Evolutionary conservation across 2,113 vertebrate genomes (phyloP), one percentile per base, ranked within the genome.

Genomic region (Sceloporus undulatus): DNA sequence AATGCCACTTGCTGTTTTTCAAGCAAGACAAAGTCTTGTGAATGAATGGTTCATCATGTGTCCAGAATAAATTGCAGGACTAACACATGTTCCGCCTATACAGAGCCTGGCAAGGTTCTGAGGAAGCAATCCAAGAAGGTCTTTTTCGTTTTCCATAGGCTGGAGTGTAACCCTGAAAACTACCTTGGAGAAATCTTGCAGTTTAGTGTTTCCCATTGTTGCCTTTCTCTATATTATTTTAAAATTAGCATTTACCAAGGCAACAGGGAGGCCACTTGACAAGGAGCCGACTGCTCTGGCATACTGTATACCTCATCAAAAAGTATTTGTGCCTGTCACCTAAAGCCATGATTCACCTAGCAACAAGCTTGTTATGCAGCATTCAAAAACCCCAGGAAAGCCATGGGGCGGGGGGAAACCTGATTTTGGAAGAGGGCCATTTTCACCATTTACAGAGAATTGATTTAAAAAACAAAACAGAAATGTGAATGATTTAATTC

Each of bases 281-380:
- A 1, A 9, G 76, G 75, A 68, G 0, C 13, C 5, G 54, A 18
- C 0, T 0, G 1, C 0, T 16, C 1, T 3, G 8, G 85, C 56
- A 84, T 92, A 59, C 70, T 82, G 79, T 48, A 87, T 80, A 2
- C 0, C 0, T 8, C 73, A 38, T 5, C 0, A n/a, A 0, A 59
- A 2, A 27, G 29, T 54, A 83, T 86, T 83, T 78, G 42, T 83
- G 78, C 74, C 5, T 27, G 7, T 42, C 79, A 21, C 65, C 82
- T 42, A 77, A 29, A 0, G 1, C 9, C n/a, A 9, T 83, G 88
- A 86, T 59, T 59, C 77, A 56, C 48, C 48, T 19, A 79, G 74
- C 54, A 75, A 87, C 59, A 52, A 11, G 29, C 5, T 81, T 54
- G 29, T 70, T 89, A 38, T 86, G 0, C 0, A 73, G 38, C 38